A percentile compares a stretch with the other conserved stretches of the same genome.
Evolutionary conservation across 2,888 invertebrate genomes (phyloP).

Genomic region (Dynastes hyllus): DNA sequence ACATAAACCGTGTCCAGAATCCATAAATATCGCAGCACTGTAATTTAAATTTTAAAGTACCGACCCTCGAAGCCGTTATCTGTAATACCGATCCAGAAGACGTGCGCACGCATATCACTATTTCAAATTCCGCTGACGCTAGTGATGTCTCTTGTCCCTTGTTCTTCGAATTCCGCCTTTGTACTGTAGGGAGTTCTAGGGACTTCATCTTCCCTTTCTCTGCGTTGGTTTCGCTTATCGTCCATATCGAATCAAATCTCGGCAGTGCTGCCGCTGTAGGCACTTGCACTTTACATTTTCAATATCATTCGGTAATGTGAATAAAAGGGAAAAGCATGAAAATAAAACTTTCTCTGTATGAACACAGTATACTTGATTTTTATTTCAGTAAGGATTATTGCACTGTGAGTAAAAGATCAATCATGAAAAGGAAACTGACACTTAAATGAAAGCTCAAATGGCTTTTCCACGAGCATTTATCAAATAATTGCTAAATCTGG

Average conservation of each 20-base stretch:
- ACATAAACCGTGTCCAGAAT: slow-evolving; percentile 63
- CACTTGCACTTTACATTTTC: slow-evolving; percentile 64
- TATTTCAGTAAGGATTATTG: no score
- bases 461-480: no score
- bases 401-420: no score
- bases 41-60: slow-evolving; percentile 65
- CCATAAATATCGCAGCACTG: slow-evolving; percentile 63
- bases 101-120: slow-evolving; percentile 61
- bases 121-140: slow-evolving; percentile 60
- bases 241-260: slow-evolving; percentile 62
- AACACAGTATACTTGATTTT: background rate
- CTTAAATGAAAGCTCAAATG: no score
- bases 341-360: background rate
- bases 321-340: background rate
- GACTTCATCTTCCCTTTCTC: slow-evolving; percentile 22
- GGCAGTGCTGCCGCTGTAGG: slow-evolving; percentile 52
- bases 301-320: slow-evolving; percentile 48
- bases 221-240: slow-evolving; percentile 45
- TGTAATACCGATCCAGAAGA: slow-evolving; percentile 58
- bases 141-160: slow-evolving; percentile 42
- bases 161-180: background rate
- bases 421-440: no score
- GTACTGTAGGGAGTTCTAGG: background rate
- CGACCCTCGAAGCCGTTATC: slow-evolving; percentile 60
- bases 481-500: no score